Base-by-base conservation (phyloP, 2,888 invertebrate genomes). In the Euzophera pinguis region DNA sequence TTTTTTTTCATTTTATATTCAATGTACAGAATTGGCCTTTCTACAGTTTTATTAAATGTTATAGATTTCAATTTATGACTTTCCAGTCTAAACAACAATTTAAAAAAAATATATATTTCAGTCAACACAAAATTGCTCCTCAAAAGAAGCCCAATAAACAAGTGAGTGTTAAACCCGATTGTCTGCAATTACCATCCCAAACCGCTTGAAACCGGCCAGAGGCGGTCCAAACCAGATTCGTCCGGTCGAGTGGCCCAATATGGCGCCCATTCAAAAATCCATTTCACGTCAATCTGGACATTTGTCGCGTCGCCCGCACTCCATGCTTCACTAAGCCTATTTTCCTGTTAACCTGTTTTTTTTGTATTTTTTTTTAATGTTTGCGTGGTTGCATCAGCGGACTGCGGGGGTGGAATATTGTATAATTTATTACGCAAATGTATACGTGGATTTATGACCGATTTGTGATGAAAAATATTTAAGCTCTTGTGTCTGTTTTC, bases 251-350 rank as follows among this genome's bases (percentile, higher is more conserved):
- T 69, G 72, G 73, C 52, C 73, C 77, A 78, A 81, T 68, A 77
- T 73, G 76, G 75, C 74, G 53, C 63, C 70, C 62, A 71, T 80
- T 83, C 79, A 79, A 81, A 81, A 84, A 81, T 76, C 84, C 71
- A 87, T 87, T 87, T 83, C 82, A 82, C 86, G 86, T 87, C 84
- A 84, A 84, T 87, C 80, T 84, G 78, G 73, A 73, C 84, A 82
- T 80, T 82, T 71, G 74, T 72, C 77, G 70, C 73, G 73, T 73
- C 69, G 47, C 37, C 41, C 14, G 45, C 32, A 32, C 32, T 14
- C 45, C 3, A 12, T 32, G 14, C 9, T 16, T 16, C 16, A 14
- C 45, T 45, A 45, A 29, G 47, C 42, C 38, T 42, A 27, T 43
- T 35, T 43, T 50, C 34, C 13, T 41, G 50, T 42, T 50, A 38